Percentiles rank a stretch among this genome's conserved stretches.
Evolutionary conservation across 1,140 invertebrate species (phyloP).

Genomic region (Ostrea denselamellosa): DNA sequence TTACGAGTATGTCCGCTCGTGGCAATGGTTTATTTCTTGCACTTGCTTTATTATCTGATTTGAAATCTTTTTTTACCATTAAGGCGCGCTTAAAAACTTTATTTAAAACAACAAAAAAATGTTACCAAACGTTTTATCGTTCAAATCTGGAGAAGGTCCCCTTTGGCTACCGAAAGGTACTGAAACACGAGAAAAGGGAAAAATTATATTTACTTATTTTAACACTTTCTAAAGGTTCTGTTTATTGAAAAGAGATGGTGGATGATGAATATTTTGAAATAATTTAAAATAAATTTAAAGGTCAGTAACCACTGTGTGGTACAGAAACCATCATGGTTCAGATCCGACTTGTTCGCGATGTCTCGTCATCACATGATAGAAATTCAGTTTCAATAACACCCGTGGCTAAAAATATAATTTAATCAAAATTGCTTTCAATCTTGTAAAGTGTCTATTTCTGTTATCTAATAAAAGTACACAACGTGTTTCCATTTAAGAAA

Average conservation of each 20-base stretch:
- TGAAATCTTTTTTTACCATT: not conserved
- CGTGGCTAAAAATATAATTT: not conserved
- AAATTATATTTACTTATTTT: constrained; percentile 2
- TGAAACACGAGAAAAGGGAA: not conserved
- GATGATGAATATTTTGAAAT: not conserved
- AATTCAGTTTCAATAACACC: not conserved
- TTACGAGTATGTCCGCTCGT: not conserved
- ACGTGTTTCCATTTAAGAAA: no score
- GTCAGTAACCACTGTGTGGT: not conserved
- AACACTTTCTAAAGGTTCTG: not conserved
- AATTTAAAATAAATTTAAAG: constrained; percentile 28
- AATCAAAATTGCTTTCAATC: not conserved
- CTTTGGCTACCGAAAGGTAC: not conserved
- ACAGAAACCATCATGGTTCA: not conserved
- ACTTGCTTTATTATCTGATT: not conserved
- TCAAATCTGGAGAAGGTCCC: not conserved
- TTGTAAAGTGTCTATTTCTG: not conserved
- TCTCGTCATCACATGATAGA: not conserved
- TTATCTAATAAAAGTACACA: not conserved
- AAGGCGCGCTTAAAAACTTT: not conserved
- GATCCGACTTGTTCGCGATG: not conserved
- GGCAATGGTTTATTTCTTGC: not conserved
- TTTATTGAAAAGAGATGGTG: not conserved
- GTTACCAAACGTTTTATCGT: not conserved
- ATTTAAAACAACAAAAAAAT: not conserved